Conservation (phyloP, 2,797 vertebrate species). For the Notamacropus eugenii region DNA sequence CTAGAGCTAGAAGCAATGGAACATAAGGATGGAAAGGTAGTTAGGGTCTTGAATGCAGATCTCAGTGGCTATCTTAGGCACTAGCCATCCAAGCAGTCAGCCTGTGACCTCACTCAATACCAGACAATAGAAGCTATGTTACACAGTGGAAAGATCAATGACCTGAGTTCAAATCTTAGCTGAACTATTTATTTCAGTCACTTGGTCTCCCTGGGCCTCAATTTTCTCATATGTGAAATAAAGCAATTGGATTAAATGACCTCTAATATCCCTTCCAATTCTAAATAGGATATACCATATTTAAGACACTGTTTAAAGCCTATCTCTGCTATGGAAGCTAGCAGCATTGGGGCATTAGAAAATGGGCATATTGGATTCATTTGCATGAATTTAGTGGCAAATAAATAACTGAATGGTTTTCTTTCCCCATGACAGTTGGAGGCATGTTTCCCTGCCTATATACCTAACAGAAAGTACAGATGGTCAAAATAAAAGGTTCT, state of each 20-base stretch:
- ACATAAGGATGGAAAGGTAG: background rate
- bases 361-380: constrained; percentile 47
- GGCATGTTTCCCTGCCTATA: constrained; percentile 1
- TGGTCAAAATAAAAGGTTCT: background rate
- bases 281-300: background rate
- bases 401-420: constrained; percentile 40
- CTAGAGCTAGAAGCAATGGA: background rate
- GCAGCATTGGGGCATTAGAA: constrained; percentile 20
- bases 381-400: constrained; percentile 29
- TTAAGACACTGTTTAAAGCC: background rate
- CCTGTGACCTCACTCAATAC: background rate
- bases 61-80: background rate
- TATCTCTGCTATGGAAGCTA: constrained; percentile 7
- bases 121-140: background rate
- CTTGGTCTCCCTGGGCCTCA: background rate
- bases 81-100: background rate
- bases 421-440: background rate
- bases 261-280: background rate
- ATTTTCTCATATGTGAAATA: background rate
- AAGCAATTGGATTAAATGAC: background rate
- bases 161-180: background rate
- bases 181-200: background rate
- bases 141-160: background rate
- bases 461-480: background rate
- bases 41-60: background rate